These are phyloP conservation scores for Pomatostomus ruficeps DNA, from an alignment of 2,113 vertebrate genomes.

Conservation along the genomic window DNA sequence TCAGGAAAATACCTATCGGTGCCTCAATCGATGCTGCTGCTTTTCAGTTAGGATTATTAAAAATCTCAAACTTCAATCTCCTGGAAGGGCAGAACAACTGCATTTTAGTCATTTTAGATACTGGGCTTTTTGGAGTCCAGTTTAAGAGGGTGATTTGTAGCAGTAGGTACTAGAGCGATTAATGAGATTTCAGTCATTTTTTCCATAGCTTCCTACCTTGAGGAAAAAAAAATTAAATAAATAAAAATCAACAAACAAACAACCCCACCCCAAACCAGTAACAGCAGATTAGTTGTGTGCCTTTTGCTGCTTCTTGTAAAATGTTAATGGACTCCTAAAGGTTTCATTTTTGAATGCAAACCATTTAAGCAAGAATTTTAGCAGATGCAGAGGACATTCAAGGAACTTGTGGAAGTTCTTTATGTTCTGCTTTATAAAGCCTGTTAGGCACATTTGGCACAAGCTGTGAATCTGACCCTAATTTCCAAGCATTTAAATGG, in stretches of 20 bases:
- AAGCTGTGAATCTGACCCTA: not conserved
- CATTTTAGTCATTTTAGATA: not conserved
- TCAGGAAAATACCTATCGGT: not conserved
- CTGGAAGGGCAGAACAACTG: not conserved
- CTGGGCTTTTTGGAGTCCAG: fast-evolving
- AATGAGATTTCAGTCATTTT: not conserved
- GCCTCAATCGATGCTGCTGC: not conserved
- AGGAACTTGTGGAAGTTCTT: not conserved
- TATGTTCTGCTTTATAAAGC: not conserved
- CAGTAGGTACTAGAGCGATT: not conserved
- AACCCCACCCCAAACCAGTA: not conserved
- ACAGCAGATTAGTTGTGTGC: not conserved
- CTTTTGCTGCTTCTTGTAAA: not conserved
- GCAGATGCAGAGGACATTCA: not conserved
- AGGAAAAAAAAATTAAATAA: not conserved
- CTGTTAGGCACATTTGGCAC: not conserved
- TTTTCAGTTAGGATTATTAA: not conserved
- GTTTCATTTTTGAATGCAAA: not conserved
- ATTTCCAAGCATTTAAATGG: not conserved
- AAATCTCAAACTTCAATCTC: not conserved
- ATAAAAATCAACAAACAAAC: not conserved
- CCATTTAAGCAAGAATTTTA: not conserved
- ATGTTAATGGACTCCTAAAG: not conserved
- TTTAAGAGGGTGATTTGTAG: not conserved
- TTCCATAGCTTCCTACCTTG: not conserved